Evolutionary conservation across 2,797 vertebrate species (phyloP).

Genomic region (Propithecus deckenii): DNA sequence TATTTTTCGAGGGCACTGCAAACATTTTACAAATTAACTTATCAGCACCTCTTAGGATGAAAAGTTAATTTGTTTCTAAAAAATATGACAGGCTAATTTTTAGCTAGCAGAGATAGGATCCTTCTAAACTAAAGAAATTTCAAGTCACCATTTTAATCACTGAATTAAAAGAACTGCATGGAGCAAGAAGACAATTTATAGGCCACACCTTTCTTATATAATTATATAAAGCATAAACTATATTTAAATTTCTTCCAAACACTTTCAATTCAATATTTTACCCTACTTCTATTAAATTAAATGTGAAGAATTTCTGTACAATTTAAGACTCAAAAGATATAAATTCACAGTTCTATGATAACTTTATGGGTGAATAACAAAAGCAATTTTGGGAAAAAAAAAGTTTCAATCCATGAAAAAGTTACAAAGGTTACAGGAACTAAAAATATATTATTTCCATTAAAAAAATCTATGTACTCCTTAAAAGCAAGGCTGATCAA

Average conservation of each 20-base stretch:
- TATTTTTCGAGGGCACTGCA: not conserved
- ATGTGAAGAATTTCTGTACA: not conserved
- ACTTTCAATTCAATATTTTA: not conserved
- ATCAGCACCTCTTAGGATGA: not conserved
- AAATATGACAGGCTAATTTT: not conserved
- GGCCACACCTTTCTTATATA: not conserved
- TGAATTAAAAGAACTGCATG: not conserved
- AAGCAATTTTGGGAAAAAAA: not conserved
- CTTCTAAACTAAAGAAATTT: slow-evolving; percentile 13
- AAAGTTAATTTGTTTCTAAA: not conserved
- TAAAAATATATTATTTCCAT: not conserved
- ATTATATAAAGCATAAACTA: not conserved
- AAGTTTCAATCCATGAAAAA: not conserved
- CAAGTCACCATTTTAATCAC: not conserved
- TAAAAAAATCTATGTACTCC: not conserved
- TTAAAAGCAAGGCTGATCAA: not conserved
- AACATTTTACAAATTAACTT: slow-evolving; percentile 24
- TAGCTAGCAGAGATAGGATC: not conserved
- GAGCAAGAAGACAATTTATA: not conserved
- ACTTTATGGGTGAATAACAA: not conserved
- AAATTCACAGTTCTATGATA: not conserved
- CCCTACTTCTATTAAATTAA: not conserved
- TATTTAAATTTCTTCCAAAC: not conserved
- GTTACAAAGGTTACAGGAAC: not conserved
- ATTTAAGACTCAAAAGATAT: not conserved